phyloP scores from a whole-genome alignment of 2,888 invertebrate genomes.

The Danaus chrysippus region DNA sequence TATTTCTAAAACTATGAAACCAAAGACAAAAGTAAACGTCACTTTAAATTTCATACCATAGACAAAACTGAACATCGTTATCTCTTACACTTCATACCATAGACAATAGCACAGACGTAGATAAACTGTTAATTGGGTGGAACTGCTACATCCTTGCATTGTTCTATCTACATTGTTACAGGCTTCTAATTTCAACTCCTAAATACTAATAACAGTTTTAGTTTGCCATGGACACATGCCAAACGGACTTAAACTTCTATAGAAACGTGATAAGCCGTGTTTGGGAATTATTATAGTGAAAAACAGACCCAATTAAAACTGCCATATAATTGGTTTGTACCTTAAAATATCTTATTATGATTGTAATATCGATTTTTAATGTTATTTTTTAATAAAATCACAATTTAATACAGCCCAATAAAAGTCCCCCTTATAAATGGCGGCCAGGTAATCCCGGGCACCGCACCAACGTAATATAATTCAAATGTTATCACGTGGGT shows the following conservation, averaged over 20 bases:
- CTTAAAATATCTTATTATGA: too few species aligned
- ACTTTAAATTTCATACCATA: neutral
- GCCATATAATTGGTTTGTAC: too few species aligned
- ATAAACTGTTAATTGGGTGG: constrained; percentile 13
- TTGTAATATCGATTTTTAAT: neutral
- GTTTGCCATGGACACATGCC: neutral
- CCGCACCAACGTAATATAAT: neutral
- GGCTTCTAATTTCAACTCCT: neutral
- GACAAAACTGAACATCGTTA: neutral
- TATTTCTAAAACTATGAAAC: too few species aligned
- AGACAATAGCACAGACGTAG: neutral
- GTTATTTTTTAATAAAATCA: neutral
- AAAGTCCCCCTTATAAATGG: neutral
- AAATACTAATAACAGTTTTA: neutral
- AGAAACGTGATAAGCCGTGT: too few species aligned
- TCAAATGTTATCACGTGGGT: neutral
- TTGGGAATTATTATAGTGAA: too few species aligned
- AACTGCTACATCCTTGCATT: constrained; percentile 6
- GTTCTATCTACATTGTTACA: constrained; percentile 5
- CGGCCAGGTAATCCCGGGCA: constrained; percentile 1
- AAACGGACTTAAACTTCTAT: too few species aligned
- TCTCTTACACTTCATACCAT: neutral
- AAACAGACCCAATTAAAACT: too few species aligned
- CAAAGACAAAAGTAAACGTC: neutral
- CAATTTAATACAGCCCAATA: constrained; percentile 1